These are phyloP conservation scores for Fabriciana adippe DNA, from an alignment of 2,888 invertebrate species.

Conservation along the genomic window DNA sequence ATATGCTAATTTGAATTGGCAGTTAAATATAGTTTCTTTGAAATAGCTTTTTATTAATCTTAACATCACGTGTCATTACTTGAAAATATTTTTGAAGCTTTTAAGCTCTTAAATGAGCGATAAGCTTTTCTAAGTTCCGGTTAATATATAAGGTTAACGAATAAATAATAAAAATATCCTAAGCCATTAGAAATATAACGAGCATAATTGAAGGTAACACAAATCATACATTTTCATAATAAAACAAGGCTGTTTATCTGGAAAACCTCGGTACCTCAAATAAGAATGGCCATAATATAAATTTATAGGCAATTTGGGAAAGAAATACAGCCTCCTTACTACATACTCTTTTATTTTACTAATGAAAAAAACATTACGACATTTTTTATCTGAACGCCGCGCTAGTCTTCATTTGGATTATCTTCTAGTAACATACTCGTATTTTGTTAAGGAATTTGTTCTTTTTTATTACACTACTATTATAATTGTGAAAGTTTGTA, in stretches of 20 bases:
- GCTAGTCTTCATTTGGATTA: constrained; percentile 6
- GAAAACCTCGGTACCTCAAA: constrained; percentile 72
- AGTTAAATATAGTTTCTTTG: background rate
- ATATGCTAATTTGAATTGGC: constrained; percentile 7
- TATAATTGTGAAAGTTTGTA: too few relatives aligned
- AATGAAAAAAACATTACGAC: constrained; percentile 59
- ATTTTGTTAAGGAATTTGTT: too few relatives aligned
- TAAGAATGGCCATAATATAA: constrained; percentile 77
- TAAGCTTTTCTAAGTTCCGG: too few relatives aligned
- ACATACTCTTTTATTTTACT: constrained; percentile 66
- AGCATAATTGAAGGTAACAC: constrained; percentile 28
- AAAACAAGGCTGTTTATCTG: constrained; percentile 67
- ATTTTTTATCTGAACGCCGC: constrained; percentile 16
- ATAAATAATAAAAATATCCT: background rate
- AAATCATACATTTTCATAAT: constrained; percentile 65
- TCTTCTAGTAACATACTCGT: background rate
- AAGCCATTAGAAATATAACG: constrained; percentile 5
- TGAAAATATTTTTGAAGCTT: too few relatives aligned
- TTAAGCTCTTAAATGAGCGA: too few relatives aligned
- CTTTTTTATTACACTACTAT: too few relatives aligned
- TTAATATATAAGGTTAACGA: too few relatives aligned
- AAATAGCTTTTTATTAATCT: too few relatives aligned
- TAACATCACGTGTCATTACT: too few relatives aligned
- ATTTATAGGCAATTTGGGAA: constrained; percentile 78
- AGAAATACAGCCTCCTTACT: constrained; percentile 68